Conservation (phyloP, 2,113 vertebrate genomes). For the Indicator indicator region DNA sequence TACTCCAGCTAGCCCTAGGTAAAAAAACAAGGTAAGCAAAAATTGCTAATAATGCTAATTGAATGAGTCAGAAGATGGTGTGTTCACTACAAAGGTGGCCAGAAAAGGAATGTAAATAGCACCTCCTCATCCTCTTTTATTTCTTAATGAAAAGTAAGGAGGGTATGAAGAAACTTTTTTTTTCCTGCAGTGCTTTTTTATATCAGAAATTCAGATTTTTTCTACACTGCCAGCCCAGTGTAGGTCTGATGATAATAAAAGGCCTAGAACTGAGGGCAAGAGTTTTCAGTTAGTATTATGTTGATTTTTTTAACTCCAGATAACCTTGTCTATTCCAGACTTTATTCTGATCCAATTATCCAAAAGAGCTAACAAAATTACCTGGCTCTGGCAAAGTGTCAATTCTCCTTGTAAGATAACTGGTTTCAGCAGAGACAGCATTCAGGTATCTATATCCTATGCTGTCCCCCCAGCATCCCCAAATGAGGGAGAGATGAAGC, state of each 20-base stretch:
- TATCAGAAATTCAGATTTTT: not conserved
- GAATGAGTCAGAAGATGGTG: not conserved
- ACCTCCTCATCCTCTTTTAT: not conserved
- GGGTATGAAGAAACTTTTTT: not conserved
- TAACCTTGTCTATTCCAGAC: not conserved
- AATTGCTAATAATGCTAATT: not conserved
- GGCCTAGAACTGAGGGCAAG: not conserved
- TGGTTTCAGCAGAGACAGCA: not conserved
- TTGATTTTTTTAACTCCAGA: not conserved
- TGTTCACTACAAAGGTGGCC: not conserved
- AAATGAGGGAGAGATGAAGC: not conserved
- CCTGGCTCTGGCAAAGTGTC: not conserved
- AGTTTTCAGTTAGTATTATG: not conserved
- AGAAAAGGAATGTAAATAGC: not conserved
- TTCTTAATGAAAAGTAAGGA: not conserved
- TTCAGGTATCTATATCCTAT: not conserved
- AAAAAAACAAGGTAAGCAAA: not conserved
- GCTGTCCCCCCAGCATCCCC: not conserved
- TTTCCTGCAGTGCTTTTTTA: not conserved
- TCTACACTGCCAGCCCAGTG: not conserved
- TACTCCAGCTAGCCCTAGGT: not conserved
- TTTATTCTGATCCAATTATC: not conserved
- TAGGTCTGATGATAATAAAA: not conserved
- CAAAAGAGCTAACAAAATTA: not conserved
- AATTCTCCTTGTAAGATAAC: accelerated